Evolutionary conservation across 2,888 invertebrate species (phyloP).

Genomic region (Drosophila planitibia): DNA sequence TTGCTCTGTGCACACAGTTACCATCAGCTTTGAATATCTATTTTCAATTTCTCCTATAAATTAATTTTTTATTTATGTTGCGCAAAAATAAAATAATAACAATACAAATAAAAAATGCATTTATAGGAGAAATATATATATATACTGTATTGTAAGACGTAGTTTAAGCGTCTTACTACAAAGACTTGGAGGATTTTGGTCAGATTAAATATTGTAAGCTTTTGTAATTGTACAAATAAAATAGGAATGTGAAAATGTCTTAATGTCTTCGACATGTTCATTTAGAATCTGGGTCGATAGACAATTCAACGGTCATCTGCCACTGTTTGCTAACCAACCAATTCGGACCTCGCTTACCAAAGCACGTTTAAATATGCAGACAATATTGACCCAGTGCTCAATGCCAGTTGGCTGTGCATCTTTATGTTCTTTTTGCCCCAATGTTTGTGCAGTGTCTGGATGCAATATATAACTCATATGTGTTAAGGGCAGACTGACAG

Average conservation of each 20-base stretch:
- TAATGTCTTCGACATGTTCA: neutral
- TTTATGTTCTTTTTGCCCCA: constrained; percentile 16
- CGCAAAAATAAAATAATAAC: neutral
- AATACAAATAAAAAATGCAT: no score
- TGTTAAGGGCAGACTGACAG: neutral
- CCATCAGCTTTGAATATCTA: neutral
- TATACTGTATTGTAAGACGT: neutral
- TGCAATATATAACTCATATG: constrained; percentile 9
- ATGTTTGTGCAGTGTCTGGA: constrained; percentile 31
- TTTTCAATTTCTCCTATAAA: neutral
- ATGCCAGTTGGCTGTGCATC: constrained; percentile 12
- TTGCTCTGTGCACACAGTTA: neutral
- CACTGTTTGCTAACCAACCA: constrained; percentile 21
- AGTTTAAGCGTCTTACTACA: neutral
- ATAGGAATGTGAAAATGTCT: neutral
- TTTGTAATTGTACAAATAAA: neutral
- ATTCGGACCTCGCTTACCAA: constrained; percentile 3
- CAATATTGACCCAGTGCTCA: constrained; percentile 46
- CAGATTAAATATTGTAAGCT: neutral
- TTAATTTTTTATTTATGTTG: neutral
- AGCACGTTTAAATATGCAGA: constrained; percentile 24
- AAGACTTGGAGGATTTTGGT: neutral
- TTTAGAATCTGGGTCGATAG: constrained; percentile 9
- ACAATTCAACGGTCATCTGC: constrained; percentile 15
- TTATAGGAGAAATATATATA: no score